Evolutionary conservation across 2,888 invertebrate species (phyloP).

Genomic region (Pimpla rufipes): DNA sequence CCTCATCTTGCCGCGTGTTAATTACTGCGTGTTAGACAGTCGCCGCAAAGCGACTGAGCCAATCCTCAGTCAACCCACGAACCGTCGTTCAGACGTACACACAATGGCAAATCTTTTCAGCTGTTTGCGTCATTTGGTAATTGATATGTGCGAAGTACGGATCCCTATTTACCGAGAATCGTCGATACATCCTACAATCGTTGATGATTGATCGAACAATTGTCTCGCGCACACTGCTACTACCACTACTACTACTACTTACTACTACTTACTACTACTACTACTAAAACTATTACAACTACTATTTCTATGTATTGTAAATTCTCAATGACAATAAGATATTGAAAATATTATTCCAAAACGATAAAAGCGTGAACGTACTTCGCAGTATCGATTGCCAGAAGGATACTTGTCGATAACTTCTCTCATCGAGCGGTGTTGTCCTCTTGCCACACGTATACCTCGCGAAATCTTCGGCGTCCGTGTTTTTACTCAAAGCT

Average conservation of each 20-base stretch:
- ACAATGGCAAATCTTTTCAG: conserved; percentile 39
- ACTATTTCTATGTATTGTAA: conserved; percentile 32
- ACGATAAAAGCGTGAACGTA: conserved; percentile 32
- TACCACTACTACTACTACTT: conserved; percentile 20
- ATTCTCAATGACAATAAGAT: conserved; percentile 63
- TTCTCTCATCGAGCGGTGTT: conserved; percentile 3
- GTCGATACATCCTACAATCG: conserved; percentile 25
- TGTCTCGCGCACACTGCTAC: conserved; percentile 50
- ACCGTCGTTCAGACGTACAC: conserved; percentile 43
- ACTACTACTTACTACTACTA: conserved; percentile 1
- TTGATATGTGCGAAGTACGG: conserved; percentile 47
- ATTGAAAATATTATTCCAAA: conserved; percentile 41
- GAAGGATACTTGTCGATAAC: conserved; percentile 16
- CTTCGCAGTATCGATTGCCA: conserved; percentile 55
- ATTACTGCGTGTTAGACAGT: conserved; percentile 60
- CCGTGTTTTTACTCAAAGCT: conserved; percentile 31
- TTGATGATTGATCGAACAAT: conserved; percentile 48
- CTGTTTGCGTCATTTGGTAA: conserved; percentile 41
- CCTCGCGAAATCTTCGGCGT: conserved; percentile 27
- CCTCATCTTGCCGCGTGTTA: conserved; percentile 57
- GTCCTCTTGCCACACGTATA: conserved; percentile 50
- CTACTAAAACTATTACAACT: conserved; percentile 27
- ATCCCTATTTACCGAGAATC: conserved; percentile 17
- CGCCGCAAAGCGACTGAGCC: conserved; percentile 17
- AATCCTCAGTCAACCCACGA: conserved; percentile 63